phyloP scores from a whole-genome alignment of 2,888 invertebrate species.

The Pristionchus japonicus region DNA sequence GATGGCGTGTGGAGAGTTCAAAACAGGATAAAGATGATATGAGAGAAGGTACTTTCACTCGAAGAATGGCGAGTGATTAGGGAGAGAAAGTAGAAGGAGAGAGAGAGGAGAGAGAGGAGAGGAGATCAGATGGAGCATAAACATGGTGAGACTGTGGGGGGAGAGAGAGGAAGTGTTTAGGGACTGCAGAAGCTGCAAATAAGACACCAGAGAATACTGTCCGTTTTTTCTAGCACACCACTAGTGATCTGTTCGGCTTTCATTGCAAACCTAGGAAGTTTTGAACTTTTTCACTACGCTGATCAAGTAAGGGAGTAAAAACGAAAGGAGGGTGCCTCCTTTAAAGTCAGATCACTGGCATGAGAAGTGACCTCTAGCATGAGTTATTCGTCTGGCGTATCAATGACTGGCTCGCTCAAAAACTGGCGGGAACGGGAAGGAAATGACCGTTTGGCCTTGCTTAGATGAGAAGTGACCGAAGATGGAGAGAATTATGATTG shows the following conservation, averaged over 20 bases:
- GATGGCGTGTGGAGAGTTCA: constrained; percentile 7
- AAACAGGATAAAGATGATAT: constrained; percentile 38
- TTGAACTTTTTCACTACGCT: too few species aligned
- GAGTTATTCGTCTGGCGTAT: not conserved
- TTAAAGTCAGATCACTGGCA: not conserved
- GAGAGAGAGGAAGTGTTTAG: not conserved
- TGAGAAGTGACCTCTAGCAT: not conserved
- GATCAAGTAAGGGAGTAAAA: too few species aligned
- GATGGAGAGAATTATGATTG: constrained; percentile 22
- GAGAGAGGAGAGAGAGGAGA: not conserved
- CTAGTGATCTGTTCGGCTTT: too few species aligned
- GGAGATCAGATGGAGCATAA: not conserved
- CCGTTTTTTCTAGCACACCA: too few species aligned
- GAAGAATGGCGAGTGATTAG: constrained; percentile 16
- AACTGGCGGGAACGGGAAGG: constrained; percentile 28
- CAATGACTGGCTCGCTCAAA: not conserved
- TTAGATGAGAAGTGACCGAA: not conserved
- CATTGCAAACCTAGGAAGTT: too few species aligned
- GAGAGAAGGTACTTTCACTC: constrained; percentile 28
- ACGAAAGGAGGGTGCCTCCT: not conserved
- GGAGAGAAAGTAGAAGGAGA: not conserved
- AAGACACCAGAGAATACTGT: too few species aligned
- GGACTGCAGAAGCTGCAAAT: too few species aligned
- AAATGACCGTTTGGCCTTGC: constrained; percentile 4
- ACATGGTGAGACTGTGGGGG: not conserved